Evolutionary conservation across 2,113 vertebrate species (phyloP).

Genomic region (Hucho hucho): DNA sequence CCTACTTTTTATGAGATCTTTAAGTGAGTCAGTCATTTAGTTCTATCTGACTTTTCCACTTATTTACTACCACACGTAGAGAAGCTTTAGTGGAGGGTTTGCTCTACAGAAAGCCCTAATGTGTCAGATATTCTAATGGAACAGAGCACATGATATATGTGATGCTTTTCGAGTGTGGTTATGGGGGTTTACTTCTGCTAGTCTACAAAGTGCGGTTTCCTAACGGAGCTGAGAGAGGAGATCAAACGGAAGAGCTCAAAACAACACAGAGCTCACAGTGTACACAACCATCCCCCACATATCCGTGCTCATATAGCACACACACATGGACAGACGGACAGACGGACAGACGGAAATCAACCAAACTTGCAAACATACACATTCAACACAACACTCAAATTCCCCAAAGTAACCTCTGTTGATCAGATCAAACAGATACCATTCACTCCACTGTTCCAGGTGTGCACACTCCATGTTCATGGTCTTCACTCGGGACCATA

Average conservation of each 20-base stretch:
- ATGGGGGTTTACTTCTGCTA: not conserved
- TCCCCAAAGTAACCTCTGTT: not conserved
- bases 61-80: not conserved
- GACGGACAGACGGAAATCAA: not conserved
- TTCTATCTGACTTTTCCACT: not conserved
- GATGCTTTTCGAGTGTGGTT: not conserved
- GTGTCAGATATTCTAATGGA: not conserved
- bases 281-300: not conserved
- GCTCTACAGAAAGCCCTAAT: not conserved
- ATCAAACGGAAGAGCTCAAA: not conserved
- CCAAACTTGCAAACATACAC: not conserved
- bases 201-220: slow-evolving; percentile 32
- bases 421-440: not conserved
- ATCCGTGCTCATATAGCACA: not conserved
- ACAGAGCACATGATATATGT: not conserved
- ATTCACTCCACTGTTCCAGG: not conserved
- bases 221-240: not conserved
- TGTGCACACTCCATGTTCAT: too few relatives aligned
- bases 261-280: not conserved
- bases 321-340: too few relatives aligned
- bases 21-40: not conserved
- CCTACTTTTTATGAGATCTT: too few relatives aligned
- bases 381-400: not conserved
- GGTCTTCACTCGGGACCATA: too few relatives aligned
- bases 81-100: not conserved